Evolutionary conservation across 1,140 invertebrate species (phyloP), one percentile per base, ranked within the genome.

Genomic region (Gonatopus flavifemur): DNA sequence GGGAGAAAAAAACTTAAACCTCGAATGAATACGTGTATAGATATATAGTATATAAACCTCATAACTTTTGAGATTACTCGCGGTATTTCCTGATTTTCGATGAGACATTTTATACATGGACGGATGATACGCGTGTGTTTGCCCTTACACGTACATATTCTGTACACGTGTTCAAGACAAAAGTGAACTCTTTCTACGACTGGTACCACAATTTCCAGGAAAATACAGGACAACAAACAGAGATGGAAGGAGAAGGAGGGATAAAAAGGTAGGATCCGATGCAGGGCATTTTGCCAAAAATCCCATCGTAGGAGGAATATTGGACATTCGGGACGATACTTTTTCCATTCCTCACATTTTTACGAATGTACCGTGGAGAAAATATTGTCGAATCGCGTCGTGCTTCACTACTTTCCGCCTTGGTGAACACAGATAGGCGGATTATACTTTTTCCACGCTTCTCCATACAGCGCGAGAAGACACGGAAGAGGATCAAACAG

Each of bases 261-360:
- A 36, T 37, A 28, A 12, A 12, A 28, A 28, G 12, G 25, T 7
- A 28, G 25, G 20, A 39, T 20, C 31, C 39, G 24, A 41, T n/a
- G 31, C 24, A 33, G 52, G 12, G 55, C 52, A 13, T 22, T 22
- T 35, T 54, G 52, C 52, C 52, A 57, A 51, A 55, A 55, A 50
- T 51, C 36, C 47, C 38, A 46, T 57, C 28, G 44, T 32, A 41
- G 32, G 47, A 25, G 44, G 36, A 57, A 59, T 52, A 49, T 44
- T 52, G 25, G 31, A 59, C 28, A 42, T 18, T 13, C 24, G 32
- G n/a, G n/a, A 3, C 36, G 20, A 33, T 28, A 49, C 33, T 30
- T 45, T 21, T 36, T 12, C 16, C 7, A 37, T 20, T 16, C 35
- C 16, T 37, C 19, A 7, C 25, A 7, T n/a, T n/a, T n/a, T n/a